Evolutionary conservation across 2,797 vertebrate species (phyloP), one percentile per base, ranked within the genome.

Genomic region (Helostoma temminkii): DNA sequence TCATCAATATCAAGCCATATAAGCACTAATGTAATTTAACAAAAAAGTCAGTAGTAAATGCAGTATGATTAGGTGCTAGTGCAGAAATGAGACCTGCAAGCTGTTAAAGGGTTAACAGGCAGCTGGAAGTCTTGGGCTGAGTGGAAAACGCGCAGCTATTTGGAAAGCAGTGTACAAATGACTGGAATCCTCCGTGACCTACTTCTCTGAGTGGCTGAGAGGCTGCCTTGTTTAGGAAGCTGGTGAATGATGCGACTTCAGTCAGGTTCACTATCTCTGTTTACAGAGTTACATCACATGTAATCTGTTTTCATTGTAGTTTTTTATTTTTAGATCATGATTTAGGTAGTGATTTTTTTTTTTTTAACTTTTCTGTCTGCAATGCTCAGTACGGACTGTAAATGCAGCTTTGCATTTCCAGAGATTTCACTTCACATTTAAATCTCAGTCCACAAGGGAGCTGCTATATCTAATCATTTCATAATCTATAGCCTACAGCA

Each of bases 141-240:
- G 85, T 91, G 87, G 90, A 92, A 93, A 92, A 91, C n/a, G 84
- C 67, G 71, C 84, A 87, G 84, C 83, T 92, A 87, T 93, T 93
- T 92, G 92, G 84, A 90, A 90, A 88, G 90, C 72, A 53, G 69
- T 78, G 88, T 88, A 90, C 91, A 91, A 91, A 90, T 92, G 89
- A 93, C 93, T 88, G 90, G 88, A 91, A 92, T 93, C 91, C 87
- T 90, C 80, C 83, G 79, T 92, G 90, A 93, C 91, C 92, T 92
- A 93, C 89, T 92, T 94, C 86, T 88, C 60, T 4, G 37, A 60
- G 78, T 62, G 16, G 54, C 85, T 91, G 72, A 92, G 90, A 90
- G 88, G 84, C 83, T 28, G 79, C 89, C 85, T 93, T 93, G 90
- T 93, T 91, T 85, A 72, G 70, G 80, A 73, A 86, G 77, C 66